Conservation (phyloP, 1,140 invertebrate species). For the Pantala flavescens region DNA sequence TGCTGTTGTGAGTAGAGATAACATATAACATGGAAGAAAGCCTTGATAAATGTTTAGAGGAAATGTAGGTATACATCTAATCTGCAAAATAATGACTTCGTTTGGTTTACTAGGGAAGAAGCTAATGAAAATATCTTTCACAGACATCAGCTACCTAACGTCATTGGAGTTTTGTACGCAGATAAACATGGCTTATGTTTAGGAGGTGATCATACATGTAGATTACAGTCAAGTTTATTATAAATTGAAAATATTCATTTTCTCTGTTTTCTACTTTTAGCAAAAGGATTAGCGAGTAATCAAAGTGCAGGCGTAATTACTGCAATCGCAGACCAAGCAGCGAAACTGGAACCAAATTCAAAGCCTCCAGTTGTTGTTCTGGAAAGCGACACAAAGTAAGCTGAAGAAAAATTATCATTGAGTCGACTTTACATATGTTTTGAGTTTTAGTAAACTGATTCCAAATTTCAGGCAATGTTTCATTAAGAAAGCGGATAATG, state of each 20-base stretch:
- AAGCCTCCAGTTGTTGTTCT: conserved; percentile 33
- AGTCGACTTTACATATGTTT: background rate
- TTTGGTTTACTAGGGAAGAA: conserved; percentile 12
- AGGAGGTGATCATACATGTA: conserved; percentile 29
- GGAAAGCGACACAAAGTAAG: conserved; percentile 35
- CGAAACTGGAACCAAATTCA: conserved; percentile 34
- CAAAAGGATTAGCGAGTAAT: conserved; percentile 33
- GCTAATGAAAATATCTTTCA: conserved; percentile 18
- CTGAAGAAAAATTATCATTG: background rate
- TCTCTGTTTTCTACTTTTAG: conserved; percentile 24
- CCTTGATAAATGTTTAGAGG: conserved; percentile 34
- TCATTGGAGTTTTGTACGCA: conserved; percentile 34
- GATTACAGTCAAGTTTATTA: too few species aligned
- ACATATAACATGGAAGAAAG: conserved; percentile 32
- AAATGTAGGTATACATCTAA: conserved; percentile 31
- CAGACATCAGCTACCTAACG: conserved; percentile 29
- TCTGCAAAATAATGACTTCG: conserved; percentile 7
- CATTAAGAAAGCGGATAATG: background rate
- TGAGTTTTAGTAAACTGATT: background rate
- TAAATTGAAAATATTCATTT: too few species aligned
- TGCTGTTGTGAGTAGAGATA: too few species aligned
- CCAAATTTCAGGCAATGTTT: background rate
- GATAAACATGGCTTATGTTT: conserved; percentile 37
- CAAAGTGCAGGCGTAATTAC: conserved; percentile 37
- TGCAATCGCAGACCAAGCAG: conserved; percentile 35